These are phyloP conservation scores for Leptinotarsa rubiginosa DNA, from an alignment of 2,888 invertebrate genomes.

Conservation along the genomic window DNA sequence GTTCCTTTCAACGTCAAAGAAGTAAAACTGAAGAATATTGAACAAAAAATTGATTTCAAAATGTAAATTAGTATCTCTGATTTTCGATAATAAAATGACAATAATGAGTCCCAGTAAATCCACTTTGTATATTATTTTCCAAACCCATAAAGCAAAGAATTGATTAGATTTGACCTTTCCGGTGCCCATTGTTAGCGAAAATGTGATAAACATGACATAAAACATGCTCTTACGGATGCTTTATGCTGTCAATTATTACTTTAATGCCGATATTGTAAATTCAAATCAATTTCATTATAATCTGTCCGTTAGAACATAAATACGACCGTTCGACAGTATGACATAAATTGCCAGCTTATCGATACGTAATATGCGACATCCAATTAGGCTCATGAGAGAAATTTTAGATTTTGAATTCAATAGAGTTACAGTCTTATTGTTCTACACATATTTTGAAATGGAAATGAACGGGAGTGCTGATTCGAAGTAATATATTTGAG, in stretches of 20 bases:
- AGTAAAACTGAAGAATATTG: not conserved
- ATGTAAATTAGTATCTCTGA: not conserved
- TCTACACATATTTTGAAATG: not conserved
- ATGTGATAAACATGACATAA: constrained; percentile 43
- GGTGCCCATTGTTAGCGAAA: constrained; percentile 33
- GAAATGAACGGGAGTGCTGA: not conserved
- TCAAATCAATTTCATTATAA: constrained; percentile 47
- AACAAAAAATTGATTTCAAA: not conserved
- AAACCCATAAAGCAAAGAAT: not conserved
- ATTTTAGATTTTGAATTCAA: constrained; percentile 19
- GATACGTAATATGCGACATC: constrained; percentile 27
- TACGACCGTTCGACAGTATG: constrained; percentile 33
- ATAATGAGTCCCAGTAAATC: not conserved
- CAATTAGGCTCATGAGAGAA: constrained; percentile 23
- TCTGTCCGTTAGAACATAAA: constrained; percentile 45
- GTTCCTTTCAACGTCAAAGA: not conserved
- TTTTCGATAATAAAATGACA: not conserved
- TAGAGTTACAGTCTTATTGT: constrained; percentile 19
- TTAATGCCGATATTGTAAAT: constrained; percentile 45
- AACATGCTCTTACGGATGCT: constrained; percentile 44
- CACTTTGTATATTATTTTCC: not conserved
- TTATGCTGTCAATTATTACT: constrained; percentile 50
- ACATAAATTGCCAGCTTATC: constrained; percentile 38
- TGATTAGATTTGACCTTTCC: constrained; percentile 31
- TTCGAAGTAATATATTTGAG: not conserved